Evolutionary conservation across 92 coral and sea anemone genomes (phyloP).

Genomic region (Palythoa grandis): DNA sequence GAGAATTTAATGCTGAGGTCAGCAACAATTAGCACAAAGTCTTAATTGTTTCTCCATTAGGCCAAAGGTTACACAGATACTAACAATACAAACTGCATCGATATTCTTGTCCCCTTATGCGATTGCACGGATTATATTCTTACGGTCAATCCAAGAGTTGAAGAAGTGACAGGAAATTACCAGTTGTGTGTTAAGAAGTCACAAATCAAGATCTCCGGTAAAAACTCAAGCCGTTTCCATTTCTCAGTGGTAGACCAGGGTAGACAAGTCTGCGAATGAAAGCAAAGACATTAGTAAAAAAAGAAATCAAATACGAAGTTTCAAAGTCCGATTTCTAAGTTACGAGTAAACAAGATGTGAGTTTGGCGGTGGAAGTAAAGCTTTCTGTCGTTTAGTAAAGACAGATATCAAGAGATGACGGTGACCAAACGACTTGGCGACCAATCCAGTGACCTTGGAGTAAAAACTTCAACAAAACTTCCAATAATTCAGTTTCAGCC

Average conservation of each 20-base stretch:
- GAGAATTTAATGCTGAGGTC: neutral
- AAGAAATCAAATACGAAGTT: neutral
- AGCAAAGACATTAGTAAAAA: neutral
- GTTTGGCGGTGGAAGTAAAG: neutral
- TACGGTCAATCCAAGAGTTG: neutral
- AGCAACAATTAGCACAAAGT: conserved; percentile 42
- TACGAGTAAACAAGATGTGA: neutral
- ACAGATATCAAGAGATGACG: neutral
- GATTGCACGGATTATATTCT: neutral
- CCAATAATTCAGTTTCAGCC: neutral
- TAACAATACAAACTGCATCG: neutral
- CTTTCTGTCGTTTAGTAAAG: neutral
- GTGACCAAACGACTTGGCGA: neutral
- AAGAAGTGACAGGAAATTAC: neutral
- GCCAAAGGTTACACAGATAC: conserved; percentile 4
- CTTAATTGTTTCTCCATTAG: conserved; percentile 29
- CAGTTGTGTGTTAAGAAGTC: conserved; percentile 22
- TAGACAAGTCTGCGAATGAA: conserved; percentile 8
- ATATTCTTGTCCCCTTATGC: conserved; percentile 5
- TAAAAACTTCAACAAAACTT: conserved; percentile 43
- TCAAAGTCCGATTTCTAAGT: neutral
- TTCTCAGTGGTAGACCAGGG: neutral
- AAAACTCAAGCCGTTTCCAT: conserved; percentile 1
- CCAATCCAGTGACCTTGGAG: neutral
- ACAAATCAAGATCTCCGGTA: neutral